phyloP scores from a whole-genome alignment of 2,797 vertebrate species.

The Falco berigora region DNA sequence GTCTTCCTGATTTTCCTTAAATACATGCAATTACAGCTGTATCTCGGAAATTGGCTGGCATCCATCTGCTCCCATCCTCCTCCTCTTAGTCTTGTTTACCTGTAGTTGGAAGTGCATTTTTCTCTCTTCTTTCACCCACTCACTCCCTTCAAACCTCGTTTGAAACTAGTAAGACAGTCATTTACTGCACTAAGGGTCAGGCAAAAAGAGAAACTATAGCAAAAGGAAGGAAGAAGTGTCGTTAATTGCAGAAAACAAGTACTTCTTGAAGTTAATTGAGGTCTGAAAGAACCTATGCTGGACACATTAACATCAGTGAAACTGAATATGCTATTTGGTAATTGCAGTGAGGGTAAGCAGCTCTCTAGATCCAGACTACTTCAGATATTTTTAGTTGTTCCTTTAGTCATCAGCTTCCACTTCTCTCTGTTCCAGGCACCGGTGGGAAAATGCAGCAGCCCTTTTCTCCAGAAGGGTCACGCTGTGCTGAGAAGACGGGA shows the following conservation, averaged over 20 bases:
- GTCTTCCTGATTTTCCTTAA: neutral
- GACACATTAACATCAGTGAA: neutral
- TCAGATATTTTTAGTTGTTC: slow-evolving; percentile 3
- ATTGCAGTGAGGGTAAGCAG: neutral
- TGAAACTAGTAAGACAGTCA: neutral
- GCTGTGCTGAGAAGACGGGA: neutral
- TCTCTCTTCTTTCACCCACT: neutral
- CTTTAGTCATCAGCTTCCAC: slow-evolving; percentile 4
- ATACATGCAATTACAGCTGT: neutral
- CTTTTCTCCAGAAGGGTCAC: neutral
- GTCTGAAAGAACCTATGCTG: neutral
- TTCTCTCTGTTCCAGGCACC: neutral
- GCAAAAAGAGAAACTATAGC: neutral
- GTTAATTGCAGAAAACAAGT: neutral
- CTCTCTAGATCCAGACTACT: neutral
- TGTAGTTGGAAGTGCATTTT: neutral
- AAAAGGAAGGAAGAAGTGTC: neutral
- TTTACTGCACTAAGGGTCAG: neutral
- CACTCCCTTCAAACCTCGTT: neutral
- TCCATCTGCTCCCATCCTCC: neutral
- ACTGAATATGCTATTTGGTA: neutral
- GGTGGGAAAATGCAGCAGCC: neutral
- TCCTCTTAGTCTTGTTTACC: neutral
- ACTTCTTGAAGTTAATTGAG: neutral
- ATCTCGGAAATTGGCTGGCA: neutral